Percentiles rank a stretch among this genome's conserved stretches.
Evolutionary conservation across 1,140 invertebrate genomes (phyloP).

Genomic region (Catajapyx aquilonaris): DNA sequence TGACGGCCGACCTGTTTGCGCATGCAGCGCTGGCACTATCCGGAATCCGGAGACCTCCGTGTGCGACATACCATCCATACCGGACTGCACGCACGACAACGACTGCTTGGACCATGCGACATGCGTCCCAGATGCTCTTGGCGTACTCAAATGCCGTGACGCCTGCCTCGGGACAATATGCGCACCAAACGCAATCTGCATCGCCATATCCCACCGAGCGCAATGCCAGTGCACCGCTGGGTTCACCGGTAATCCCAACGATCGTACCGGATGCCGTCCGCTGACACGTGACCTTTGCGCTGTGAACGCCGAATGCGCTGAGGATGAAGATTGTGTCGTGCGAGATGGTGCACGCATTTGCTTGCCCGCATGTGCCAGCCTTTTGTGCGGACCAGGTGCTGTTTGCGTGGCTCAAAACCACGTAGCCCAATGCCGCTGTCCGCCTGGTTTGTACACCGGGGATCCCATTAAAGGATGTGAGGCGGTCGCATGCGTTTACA

Average conservation of each 20-base stretch:
- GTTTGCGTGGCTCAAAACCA: constrained; percentile 72
- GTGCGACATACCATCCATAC: constrained; percentile 65
- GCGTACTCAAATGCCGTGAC: constrained; percentile 56
- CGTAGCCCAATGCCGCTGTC: constrained; percentile 67
- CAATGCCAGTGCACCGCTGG: constrained; percentile 58
- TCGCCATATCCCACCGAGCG: constrained; percentile 46
- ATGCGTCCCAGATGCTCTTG: constrained; percentile 59
- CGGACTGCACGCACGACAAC: constrained; percentile 45
- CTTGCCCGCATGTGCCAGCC: constrained; percentile 45
- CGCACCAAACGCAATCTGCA: constrained; percentile 55
- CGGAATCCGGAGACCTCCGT: constrained; percentile 59
- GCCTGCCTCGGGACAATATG: constrained; percentile 61
- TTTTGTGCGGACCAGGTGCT: constrained; percentile 61
- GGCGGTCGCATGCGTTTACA: constrained; percentile 62
- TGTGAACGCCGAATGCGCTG: constrained; percentile 57
- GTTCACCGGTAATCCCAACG: constrained; percentile 68
- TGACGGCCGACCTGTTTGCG: constrained; percentile 42
- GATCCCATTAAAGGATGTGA: constrained; percentile 55
- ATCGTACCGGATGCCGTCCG: constrained; percentile 57
- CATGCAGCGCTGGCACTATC: constrained; percentile 47
- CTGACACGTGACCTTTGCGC: constrained; percentile 45
- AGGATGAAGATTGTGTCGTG: constrained; percentile 47
- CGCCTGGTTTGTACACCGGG: constrained; percentile 56
- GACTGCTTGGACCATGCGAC: constrained; percentile 45
- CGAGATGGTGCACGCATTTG: constrained; percentile 30